These are phyloP conservation scores for Triplophysa rosa DNA, from an alignment of 2,113 vertebrate genomes.

Conservation along the genomic window DNA sequence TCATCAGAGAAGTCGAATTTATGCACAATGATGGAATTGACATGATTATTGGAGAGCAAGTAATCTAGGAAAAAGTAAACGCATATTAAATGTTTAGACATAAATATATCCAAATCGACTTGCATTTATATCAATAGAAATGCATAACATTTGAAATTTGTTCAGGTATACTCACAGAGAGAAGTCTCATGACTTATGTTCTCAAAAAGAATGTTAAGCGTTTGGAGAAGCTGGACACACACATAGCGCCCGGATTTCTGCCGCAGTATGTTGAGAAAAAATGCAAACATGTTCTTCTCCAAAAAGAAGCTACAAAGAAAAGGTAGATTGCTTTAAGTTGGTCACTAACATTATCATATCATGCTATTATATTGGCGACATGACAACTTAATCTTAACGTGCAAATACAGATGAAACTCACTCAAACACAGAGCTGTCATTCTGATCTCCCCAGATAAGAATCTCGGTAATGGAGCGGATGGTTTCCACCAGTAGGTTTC, in stretches of 20 bases:
- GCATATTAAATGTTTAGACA: background rate
- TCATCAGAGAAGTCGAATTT: constrained; percentile 99
- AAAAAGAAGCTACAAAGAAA: constrained; percentile 86
- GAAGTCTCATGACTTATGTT: constrained; percentile 99
- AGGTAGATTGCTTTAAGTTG: background rate
- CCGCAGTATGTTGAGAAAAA: constrained; percentile 96
- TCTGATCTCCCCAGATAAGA: constrained; percentile 98
- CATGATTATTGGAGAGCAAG: constrained; percentile 95
- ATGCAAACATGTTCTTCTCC: constrained; percentile 99
- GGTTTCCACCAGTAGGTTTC: constrained; percentile 95
- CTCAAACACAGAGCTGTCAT: constrained; percentile 99
- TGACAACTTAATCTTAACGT: background rate
- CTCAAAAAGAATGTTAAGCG: constrained; percentile 97
- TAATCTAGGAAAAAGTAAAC: constrained; percentile 80
- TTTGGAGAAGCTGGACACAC: constrained; percentile 97
- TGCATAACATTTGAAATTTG: background rate
- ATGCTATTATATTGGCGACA: background rate
- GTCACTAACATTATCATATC: background rate
- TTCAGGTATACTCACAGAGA: constrained; percentile 81
- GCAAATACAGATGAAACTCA: constrained; percentile 67
- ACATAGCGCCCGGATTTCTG: constrained; percentile 97
- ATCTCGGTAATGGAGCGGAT: constrained; percentile 98
- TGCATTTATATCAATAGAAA: background rate
- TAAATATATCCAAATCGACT: background rate
- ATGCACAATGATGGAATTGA: constrained; percentile 98